Evolutionary conservation across 1,140 invertebrate genomes (phyloP), one percentile per base, ranked within the genome.

Genomic region (Drosophila setifemur): DNA sequence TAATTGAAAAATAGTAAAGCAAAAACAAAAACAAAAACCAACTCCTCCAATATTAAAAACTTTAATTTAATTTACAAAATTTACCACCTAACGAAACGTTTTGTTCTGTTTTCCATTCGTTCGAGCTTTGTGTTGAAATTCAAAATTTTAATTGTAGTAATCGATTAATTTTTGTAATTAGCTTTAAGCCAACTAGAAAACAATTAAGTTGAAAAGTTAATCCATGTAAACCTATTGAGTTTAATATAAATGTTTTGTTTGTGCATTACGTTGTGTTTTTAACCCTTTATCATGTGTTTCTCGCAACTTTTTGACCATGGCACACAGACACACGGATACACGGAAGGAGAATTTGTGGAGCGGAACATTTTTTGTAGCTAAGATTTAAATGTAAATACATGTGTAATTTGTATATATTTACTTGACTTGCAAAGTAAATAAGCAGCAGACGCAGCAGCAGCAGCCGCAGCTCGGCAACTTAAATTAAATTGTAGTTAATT

Each of bases 381-480:
- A 79, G 82, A 69, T 54, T 76, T 85, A 85, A 86, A 61, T 85
- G 81, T 85, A 85, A 85, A 85, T 85, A 85, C 74, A 85, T 83
- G 73, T 83, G 79, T 83, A 83, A 83, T 79, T 81, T 83, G 78
- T 86, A 86, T 81, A 86, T 79, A 85, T 86, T 85, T 86, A 85
- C 81, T 86, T 85, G 72, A 75, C 50, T 86, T 75, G 73, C 81
- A 86, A 86, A 86, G 75, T 86, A 86, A 85, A 85, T 85, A 81
- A 76, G 75, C 73, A 70, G 66, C 50, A 73, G 78, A n/a, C n/a
- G n/a, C n/a, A n/a, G n/a, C n/a, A n/a, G n/a, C n/a, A n/a, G n/a
- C n/a, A n/a, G n/a, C n/a, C n/a, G n/a, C n/a, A n/a, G n/a, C n/a
- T n/a, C 67, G 57, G 60, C 57, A 64, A 81, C 73, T 74, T 79